These are phyloP conservation scores for Pipistrellus kuhlii DNA, from an alignment of 2,797 vertebrate genomes.

Conservation along the genomic window DNA sequence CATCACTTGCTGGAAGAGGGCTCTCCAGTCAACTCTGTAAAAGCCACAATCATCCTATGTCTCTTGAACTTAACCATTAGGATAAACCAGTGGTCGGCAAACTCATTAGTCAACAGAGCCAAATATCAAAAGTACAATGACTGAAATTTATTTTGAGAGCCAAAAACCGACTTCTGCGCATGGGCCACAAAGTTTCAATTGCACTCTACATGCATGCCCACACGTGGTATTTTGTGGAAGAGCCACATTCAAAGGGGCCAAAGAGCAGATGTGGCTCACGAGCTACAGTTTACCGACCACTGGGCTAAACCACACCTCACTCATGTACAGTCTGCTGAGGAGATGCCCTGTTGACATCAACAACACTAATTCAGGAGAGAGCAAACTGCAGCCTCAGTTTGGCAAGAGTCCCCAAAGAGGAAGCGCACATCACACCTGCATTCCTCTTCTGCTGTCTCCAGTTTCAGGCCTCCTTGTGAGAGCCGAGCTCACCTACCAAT, in stretches of 20 bases:
- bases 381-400: neutral
- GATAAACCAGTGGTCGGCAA: neutral
- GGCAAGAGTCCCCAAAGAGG: neutral
- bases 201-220: too few relatives aligned
- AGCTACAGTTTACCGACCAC: too few relatives aligned
- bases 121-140: too few relatives aligned
- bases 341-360: neutral
- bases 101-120: too few relatives aligned
- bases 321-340: accelerated
- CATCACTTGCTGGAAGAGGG: conserved; percentile 64
- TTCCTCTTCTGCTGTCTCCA: neutral
- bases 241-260: too few relatives aligned
- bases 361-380: neutral
- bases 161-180: too few relatives aligned
- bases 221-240: too few relatives aligned
- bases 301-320: neutral
- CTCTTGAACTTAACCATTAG: neutral
- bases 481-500: neutral
- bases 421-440: neutral
- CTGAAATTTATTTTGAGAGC: too few relatives aligned
- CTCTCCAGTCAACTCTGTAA: conserved; percentile 76
- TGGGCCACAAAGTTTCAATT: too few relatives aligned
- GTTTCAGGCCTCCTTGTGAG: neutral
- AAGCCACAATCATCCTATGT: conserved; percentile 60
- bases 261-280: too few relatives aligned